Evolutionary conservation across 2,888 invertebrate genomes (phyloP), one percentile per base, ranked within the genome.

Genomic region (Pachydiplax longipennis): DNA sequence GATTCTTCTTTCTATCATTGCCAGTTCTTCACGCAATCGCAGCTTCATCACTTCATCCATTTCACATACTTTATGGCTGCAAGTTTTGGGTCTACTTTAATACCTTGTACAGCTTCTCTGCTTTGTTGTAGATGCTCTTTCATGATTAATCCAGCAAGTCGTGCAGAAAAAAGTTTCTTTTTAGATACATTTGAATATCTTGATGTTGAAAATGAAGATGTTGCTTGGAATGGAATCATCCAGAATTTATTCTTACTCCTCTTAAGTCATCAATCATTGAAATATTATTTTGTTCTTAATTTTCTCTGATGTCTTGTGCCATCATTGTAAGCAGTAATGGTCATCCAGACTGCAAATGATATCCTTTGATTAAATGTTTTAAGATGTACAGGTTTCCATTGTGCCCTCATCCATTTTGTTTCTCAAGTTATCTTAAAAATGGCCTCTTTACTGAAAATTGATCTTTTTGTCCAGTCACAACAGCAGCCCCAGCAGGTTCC

Each of bases 401-500:
- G 22, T 73, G 13, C 13, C 31, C 12, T 73, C 73, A 73, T 73
- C 31, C 22, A 31, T 31, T 31, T 73, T 73, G 25, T 73, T 65
- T 65, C 65, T n/a, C 8, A 12, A 65, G 73, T 3, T 31, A 73
- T 22, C 73, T 0, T 73, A 31, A 73, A 31, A 73, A n/a, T 65
- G n/a, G 25, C 31, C 13, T 73, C 73, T 35, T 44, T 61, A 87
- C 61, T 87, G 35, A 87, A 87, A 87, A 35, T 35, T 87, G 37
- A 87, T 87, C 61, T 87, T 61, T 87, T 87, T 87, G 87, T 87
- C 61, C 87, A 87, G 87, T 87, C 87, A 13, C 87, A 87, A 87
- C 87, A 87, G 87, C 87, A 87, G 53, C 91, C 91, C 81, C 92
- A 90, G 83, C 92, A 91, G 90, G 92, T 82, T n/a, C 91, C 91